Evolutionary conservation across 2,113 vertebrate species (phyloP).

Genomic region (Anolis carolinensis): DNA sequence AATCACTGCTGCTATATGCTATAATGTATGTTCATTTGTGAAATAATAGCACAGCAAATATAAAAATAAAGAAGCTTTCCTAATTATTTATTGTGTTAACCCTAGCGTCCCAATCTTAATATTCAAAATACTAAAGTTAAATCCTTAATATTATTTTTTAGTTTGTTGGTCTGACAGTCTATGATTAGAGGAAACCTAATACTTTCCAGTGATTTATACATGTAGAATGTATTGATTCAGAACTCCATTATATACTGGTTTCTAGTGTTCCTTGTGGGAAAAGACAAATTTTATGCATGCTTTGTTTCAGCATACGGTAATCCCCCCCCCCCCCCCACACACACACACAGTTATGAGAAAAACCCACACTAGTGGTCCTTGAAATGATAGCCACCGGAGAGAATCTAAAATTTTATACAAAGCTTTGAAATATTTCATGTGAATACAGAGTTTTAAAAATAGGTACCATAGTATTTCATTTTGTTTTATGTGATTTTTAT

Average conservation of each 20-base stretch:
- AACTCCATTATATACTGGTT: background rate
- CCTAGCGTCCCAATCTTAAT: background rate
- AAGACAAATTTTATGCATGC: background rate
- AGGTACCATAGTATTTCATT: background rate
- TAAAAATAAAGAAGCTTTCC: background rate
- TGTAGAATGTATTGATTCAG: background rate
- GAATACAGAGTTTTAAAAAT: conserved; percentile 9
- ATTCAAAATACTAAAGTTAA: background rate
- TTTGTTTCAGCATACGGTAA: background rate
- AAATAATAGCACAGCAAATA: background rate
- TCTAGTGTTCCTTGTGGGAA: background rate
- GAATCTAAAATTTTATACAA: background rate
- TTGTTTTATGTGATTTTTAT: conserved; percentile 40
- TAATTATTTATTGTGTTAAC: background rate
- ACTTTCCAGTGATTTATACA: background rate
- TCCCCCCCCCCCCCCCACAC: background rate
- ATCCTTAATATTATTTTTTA: background rate
- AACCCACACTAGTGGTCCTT: background rate
- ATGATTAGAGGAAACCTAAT: background rate
- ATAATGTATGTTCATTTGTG: background rate
- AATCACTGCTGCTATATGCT: background rate
- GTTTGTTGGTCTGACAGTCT: background rate
- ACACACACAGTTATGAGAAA: background rate
- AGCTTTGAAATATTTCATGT: conserved; percentile 1
- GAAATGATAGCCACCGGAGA: background rate